Evolutionary conservation across 2,888 invertebrate species (phyloP), one percentile per base, ranked within the genome.

Genomic region (Tenthredo livida): DNA sequence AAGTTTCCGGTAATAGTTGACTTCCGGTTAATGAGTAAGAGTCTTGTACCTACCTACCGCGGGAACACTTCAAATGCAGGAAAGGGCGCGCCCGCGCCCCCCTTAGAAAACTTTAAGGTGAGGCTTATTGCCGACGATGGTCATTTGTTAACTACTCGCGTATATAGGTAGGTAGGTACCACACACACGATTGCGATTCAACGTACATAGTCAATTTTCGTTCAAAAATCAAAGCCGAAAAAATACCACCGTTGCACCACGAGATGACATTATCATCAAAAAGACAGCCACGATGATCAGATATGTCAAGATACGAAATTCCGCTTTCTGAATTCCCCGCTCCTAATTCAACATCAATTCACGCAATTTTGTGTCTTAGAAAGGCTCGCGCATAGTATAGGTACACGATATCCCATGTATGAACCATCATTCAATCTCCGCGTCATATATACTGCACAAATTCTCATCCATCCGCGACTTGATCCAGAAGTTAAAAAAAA

Each of bases 11-110:
- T 92, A 93, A 93, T 93, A 90, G 89, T 86, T 70, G 82, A 88
- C 92, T 93, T 93, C 93, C 93, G 91, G 88, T 88, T 87, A 86
- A 87, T 86, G 86, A 88, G 87, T 86, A 87, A 70, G 86, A 88
- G 86, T 84, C 86, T n/a, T 54, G 58, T 78, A 84, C 65, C 25
- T 78, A 84, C 65, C 25, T 58, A 72, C 85, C 84, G 84, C 84
- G 87, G 87, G 88, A 90, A 91, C 91, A 91, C 90, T 88, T 92
- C 92, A 91, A 93, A 92, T 93, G 92, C 93, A 93, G 93, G 93
- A 93, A 93, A 93, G 91, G 93, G 93, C 90, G 93, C 92, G 93
- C 91, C 91, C 93, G 43, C 93, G 33, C 33, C 92, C 90, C 92
- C 25, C 29, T 67, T 33, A 17, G 91, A 37, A 37, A 47, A 65